phyloP scores from a whole-genome alignment of 2,113 vertebrate genomes.

The Microcebus tavaratra region DNA sequence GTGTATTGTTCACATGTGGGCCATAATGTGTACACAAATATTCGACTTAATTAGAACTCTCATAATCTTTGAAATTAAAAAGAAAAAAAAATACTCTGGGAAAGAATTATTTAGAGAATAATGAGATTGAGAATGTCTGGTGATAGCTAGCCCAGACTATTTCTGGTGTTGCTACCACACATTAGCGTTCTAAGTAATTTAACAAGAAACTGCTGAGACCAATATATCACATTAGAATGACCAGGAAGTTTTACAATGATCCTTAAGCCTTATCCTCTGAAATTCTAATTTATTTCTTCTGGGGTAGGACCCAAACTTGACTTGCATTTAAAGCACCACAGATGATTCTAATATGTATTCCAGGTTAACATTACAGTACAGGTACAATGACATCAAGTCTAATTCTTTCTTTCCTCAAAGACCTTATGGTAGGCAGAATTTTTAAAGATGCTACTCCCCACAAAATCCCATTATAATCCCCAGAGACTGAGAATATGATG shows the following conservation, averaged over 20 bases:
- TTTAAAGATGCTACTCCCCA: background rate
- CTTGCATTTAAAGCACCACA: background rate
- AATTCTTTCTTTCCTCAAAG: background rate
- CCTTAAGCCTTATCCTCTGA: background rate
- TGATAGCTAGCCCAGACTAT: too few relatives aligned
- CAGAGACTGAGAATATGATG: background rate
- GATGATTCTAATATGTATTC: background rate
- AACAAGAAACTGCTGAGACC: background rate
- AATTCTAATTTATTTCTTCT: background rate
- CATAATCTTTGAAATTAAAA: conserved; percentile 34
- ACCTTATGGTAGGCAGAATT: background rate
- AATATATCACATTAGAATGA: background rate
- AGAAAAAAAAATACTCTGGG: background rate
- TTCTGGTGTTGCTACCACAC: too few relatives aligned
- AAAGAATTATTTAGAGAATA: background rate
- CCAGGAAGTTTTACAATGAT: background rate
- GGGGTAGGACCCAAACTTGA: background rate
- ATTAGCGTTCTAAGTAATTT: background rate
- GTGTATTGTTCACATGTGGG: background rate
- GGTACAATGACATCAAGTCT: background rate
- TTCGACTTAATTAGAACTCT: conserved; percentile 35
- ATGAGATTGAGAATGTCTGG: background rate
- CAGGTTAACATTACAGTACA: background rate
- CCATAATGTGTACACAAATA: conserved; percentile 14
- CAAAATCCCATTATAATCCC: background rate